Base-by-base conservation (phyloP, 2,797 vertebrate species). In the Danio kyathit region DNA sequence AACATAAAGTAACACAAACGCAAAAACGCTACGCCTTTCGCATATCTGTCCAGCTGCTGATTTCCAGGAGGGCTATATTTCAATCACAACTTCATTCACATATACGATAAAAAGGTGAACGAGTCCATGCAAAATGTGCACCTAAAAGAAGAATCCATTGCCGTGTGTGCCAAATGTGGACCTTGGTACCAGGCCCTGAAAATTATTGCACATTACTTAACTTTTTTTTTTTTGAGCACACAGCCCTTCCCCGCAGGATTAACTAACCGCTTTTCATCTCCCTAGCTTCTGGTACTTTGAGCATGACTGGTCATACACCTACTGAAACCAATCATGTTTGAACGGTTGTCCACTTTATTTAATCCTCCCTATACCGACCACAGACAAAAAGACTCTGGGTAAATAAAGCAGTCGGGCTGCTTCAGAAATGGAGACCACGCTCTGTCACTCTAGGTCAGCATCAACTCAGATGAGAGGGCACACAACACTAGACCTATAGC, bases 131-230 rank as follows among this genome's bases (percentile, higher is more conserved):
- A 43, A 64, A 44, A 17, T 38, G 49, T 46, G 43, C 52, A 74
- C 12, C 64, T 74, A 51, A 65, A 75, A 76, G 60, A 74, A 61
- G 72, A 87, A 81, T 83, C 75, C 40, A 54, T 74, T 44, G 84
- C 61, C 12, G 46, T 66, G 83, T 66, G 78, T 85, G 83, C 86
- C 86, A 85, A 85, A 76, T 29, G 44, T 75, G 73, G 82, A 80
- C 83, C 73, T 76, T 87, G 83, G 86, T 85, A 87, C 86, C 86
- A 85, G 86, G 83, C 86, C 86, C 86, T 82, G 79, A 87, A 76
- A 71, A 74, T 80, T 78, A 87, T 51, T 80, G 57, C 77, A 78
- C 74, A 83, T 86, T 87, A 85, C 83, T 82, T 83, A 77, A 83
- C 65, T 82, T 48, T 52, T 41, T 21, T 63, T 14, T 13, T 12